Evolutionary conservation across 2,888 invertebrate genomes (phyloP), one percentile per base, ranked within the genome.

Genomic region (Platycheirus albimanus): DNA sequence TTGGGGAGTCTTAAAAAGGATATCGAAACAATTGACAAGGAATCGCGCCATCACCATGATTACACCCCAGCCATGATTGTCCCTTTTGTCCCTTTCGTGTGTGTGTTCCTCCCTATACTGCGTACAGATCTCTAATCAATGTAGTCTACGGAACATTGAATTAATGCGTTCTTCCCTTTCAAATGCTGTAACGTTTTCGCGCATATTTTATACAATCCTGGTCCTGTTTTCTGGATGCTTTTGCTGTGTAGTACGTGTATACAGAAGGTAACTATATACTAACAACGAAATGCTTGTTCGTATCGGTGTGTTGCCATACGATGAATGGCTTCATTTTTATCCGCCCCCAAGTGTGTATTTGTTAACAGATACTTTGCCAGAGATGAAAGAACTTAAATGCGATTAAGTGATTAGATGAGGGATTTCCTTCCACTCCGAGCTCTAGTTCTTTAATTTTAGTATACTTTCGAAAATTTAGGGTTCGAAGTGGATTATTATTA

Each of bases 351-450:
- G 17, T 58, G 61, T 71, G 58, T 64, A 64, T 70, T 63, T 80
- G 76, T 80, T 76, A 76, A 76, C 64, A 76, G 70, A 30, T 67
- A 76, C 67, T 74, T 70, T 63, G 74, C 45, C 54, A 47, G 67
- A 85, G 85, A 85, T 86, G 80, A 86, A 86, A 85, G 86, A 77
- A 80, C 86, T 85, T 85, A 87, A 85, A 86, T 86, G 85, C 86
- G 86, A 86, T 87, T 86, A 86, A 86, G 86, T 85, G 86, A 86
- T 87, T 87, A 87, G 85, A 86, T 85, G 80, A 76, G 78, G 80
- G 83, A 67, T 84, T 86, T 84, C 47, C 66, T 51, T 66, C 11
- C n/a, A n/a, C n/a, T n/a, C n/a, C n/a, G 41, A 72, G 51, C 67
- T 83, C 78, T 69, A 69, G 66, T 78, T 83, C 78, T 78, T 81